Base-by-base conservation (phyloP, 2,113 vertebrate species). In the Crocuta crocuta region DNA sequence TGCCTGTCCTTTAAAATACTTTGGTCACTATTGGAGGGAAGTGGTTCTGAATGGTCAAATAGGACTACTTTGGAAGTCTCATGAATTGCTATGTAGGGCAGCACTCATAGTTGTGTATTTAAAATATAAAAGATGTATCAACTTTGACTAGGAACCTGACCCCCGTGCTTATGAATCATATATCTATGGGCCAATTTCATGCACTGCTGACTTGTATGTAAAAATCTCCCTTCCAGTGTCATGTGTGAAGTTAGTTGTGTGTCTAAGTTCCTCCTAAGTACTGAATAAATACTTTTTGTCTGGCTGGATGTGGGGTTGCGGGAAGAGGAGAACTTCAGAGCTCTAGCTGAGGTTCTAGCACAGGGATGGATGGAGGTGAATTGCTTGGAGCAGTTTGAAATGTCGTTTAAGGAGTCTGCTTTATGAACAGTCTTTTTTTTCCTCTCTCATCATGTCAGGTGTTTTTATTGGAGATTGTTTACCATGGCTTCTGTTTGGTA, bases 301-400 rank as follows among this genome's bases (percentile, higher is more conserved):
- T 50, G 45, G 65, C 13, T 11, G 65, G 28, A 8, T 45, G 28
- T 10, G 8, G 28, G 2, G 15, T 28, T 43, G 45, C 2, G 45
- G 7, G 24, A 19, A 79, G 33, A 79, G 17, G 76, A 45, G 43
- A 0, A 86, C 26, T 98, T 98, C 86, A 98, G 97, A 85, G 92
- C 97, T 0, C 94, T 98, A 11, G 91, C 94, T 70, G 97, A 98
- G 96, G 98, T 99, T 97, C 97, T 98, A 97, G 99, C 84, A 98
- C 98, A 78, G 98, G 98, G 50, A 13, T 50, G 50, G 48, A 98
- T 97, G 74, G 98, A 98, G 95, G 83, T 99, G 6, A 99, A 99
- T 97, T 99, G 99, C 96, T 98, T 99, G 76, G 99, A 99, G 58
- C 99, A 99, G 95, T 99, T 99, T 99, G 99, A 99, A 7, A 98